A percentile compares a stretch with the other conserved stretches of the same genome.
Conservation (phyloP, 1,140 invertebrate species). For the Laupala kohalensis region DNA sequence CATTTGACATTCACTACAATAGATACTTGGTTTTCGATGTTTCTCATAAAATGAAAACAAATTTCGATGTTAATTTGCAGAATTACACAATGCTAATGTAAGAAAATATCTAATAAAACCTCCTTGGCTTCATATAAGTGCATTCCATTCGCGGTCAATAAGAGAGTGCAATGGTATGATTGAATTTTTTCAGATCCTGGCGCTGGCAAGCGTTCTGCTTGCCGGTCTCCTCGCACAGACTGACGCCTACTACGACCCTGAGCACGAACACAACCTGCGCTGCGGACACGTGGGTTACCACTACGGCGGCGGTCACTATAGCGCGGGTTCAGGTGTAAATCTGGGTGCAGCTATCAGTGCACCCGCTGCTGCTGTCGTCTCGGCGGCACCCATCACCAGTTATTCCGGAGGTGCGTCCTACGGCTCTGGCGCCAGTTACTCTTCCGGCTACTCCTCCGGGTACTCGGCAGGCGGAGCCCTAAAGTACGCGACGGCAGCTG, state of each 20-base stretch:
- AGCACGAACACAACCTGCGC: conserved; percentile 1
- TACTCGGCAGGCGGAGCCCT: neutral
- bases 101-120: no score
- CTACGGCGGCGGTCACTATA: neutral
- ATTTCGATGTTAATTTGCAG: no score
- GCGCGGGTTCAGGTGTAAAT: no score
- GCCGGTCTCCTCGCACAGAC: neutral
- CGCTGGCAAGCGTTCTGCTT: neutral
- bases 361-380: neutral
- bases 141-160: no score
- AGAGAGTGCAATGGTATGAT: no score
- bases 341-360: neutral
- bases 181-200: neutral
- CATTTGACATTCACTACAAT: no score
- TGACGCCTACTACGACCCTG: neutral
- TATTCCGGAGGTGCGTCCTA: neutral
- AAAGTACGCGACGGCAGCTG: neutral
- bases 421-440: neutral
- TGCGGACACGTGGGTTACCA: neutral
- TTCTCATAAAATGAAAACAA: no score
- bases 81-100: no score
- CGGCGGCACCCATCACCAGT: neutral
- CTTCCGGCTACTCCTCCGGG: neutral
- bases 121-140: no score
- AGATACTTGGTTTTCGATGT: no score